Conservation (phyloP, 2,888 invertebrate species). For the Hydrotaea diabolus region DNA sequence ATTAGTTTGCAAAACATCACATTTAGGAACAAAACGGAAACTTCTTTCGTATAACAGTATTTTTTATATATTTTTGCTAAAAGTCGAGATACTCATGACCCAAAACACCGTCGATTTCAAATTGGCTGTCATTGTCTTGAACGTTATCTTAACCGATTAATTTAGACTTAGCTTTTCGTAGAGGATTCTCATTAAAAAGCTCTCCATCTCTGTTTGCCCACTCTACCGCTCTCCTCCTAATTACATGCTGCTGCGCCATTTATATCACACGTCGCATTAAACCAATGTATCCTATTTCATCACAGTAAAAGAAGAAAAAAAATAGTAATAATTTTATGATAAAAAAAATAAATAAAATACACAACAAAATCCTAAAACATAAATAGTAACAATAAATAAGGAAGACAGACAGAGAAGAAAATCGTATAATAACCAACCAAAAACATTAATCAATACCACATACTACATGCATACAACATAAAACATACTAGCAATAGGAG, state of each 20-base stretch:
- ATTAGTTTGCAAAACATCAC: too few species aligned
- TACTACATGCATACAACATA: constrained; percentile 17
- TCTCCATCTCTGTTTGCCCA: too few species aligned
- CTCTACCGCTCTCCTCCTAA: background rate
- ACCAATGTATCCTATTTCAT: constrained; percentile 41
- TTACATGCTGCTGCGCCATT: background rate
- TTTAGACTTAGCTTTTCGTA: too few species aligned
- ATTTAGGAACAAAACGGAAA: too few species aligned
- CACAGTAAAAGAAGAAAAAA: constrained; percentile 63
- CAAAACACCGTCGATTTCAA: too few species aligned
- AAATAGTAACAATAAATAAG: constrained; percentile 44
- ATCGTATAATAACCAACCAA: constrained; percentile 14
- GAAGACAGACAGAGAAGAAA: background rate
- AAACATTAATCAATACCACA: constrained; percentile 15
- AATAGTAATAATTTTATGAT: constrained; percentile 71
- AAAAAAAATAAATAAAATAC: constrained; percentile 45
- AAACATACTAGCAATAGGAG: background rate
- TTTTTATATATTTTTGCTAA: too few species aligned
- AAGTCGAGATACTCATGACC: too few species aligned
- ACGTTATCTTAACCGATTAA: too few species aligned
- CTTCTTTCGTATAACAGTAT: too few species aligned
- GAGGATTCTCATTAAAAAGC: too few species aligned
- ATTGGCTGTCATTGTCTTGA: too few species aligned
- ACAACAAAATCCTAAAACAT: constrained; percentile 21
- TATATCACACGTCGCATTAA: background rate